Conservation (phyloP, 2,888 invertebrate species). For the Dendrolimus houi region DNA sequence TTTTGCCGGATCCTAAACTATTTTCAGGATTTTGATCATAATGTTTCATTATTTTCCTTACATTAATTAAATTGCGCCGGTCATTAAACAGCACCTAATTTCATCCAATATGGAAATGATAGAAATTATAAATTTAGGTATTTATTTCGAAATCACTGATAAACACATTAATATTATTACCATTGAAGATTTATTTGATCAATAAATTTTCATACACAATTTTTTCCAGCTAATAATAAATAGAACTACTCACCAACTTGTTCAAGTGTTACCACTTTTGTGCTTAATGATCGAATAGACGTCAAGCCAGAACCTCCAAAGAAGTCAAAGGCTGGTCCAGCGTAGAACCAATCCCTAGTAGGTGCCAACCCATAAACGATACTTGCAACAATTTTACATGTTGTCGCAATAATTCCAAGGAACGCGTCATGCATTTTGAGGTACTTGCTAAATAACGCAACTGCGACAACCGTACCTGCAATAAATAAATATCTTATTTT, state of each 20-base stretch:
- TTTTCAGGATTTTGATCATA: too few species aligned
- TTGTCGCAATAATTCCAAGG: slow-evolving; percentile 63
- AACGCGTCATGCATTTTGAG: slow-evolving; percentile 62
- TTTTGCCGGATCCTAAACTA: too few species aligned
- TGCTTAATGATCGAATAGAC: slow-evolving; percentile 72
- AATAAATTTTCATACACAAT: too few species aligned
- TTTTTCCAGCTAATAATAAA: too few species aligned
- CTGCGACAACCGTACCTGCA: slow-evolving; percentile 61
- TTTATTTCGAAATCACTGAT: too few species aligned
- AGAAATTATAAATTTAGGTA: too few species aligned
- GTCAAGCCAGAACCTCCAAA: slow-evolving; percentile 72
- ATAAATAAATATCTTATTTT: neutral
- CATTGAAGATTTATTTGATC: too few species aligned
- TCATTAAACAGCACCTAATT: too few species aligned
- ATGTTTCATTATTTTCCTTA: too few species aligned
- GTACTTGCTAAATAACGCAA: slow-evolving; percentile 57
- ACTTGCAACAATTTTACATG: slow-evolving; percentile 49
- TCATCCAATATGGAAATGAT: too few species aligned
- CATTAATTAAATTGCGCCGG: too few species aligned
- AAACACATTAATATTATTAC: too few species aligned
- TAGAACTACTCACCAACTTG: slow-evolving; percentile 26
- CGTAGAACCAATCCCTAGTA: slow-evolving; percentile 48
- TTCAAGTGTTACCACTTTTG: slow-evolving; percentile 70
- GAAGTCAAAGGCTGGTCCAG: slow-evolving; percentile 64
- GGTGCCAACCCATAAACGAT: slow-evolving; percentile 60